A percentile compares a stretch with the other conserved stretches of the same genome.
phyloP scores from a whole-genome alignment of 1,140 invertebrate genomes.

The Stenopsyche tienmushanensis region DNA sequence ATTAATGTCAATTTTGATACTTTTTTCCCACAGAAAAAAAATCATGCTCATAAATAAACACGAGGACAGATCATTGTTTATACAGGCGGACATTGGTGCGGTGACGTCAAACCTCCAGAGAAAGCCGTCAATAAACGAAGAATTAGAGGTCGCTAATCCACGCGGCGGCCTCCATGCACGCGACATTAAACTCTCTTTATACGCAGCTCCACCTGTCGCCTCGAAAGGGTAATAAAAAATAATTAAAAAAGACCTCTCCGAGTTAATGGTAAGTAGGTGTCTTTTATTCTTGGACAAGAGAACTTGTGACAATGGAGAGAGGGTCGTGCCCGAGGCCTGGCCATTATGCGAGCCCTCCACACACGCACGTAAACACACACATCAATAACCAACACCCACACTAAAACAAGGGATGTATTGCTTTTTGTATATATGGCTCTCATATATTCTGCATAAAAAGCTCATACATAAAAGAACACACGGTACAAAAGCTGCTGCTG shows the following conservation, averaged over 20 bases:
- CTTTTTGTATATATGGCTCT: conserved; percentile 3
- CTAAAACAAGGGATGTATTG: no score
- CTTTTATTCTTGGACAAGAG: conserved; percentile 30
- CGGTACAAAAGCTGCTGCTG: conserved; percentile 11
- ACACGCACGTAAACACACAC: neutral
- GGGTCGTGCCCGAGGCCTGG: conserved; percentile 13
- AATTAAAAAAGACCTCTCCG: conserved; percentile 11
- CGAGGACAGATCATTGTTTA: no score
- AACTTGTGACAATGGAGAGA: conserved; percentile 26
- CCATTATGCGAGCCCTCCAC: conserved; percentile 20
- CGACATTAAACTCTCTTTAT: no score
- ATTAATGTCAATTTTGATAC: no score
- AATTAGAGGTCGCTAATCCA: no score
- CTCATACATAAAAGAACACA: conserved; percentile 28
- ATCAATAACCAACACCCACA: neutral
- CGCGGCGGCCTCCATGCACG: no score
- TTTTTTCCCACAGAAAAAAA: no score
- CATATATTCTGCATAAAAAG: conserved; percentile 27
- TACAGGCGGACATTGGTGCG: no score
- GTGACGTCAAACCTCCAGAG: no score
- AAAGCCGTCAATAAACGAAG: no score
- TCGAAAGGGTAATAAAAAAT: neutral
- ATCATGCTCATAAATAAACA: no score
- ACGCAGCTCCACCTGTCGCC: no score
- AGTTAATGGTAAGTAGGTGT: conserved; percentile 30